Conservation (phyloP, 2,888 invertebrate species). For the Patella depressa region DNA sequence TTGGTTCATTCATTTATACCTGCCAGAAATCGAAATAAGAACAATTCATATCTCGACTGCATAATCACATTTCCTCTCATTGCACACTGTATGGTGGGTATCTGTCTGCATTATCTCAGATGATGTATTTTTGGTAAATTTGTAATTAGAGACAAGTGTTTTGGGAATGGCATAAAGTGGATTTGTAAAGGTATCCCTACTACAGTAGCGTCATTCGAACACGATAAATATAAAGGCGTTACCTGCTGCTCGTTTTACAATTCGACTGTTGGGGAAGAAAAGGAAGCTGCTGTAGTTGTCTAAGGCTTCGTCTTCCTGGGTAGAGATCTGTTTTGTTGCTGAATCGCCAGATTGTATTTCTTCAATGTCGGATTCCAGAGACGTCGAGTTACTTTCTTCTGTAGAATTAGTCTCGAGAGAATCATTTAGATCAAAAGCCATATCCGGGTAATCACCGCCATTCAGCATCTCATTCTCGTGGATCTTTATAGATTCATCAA, state of each 20-base stretch:
- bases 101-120: too few species aligned
- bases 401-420: neutral
- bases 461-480: too few species aligned
- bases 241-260: neutral
- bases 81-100: too few species aligned
- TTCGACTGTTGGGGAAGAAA: neutral
- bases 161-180: too few species aligned
- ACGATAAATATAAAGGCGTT: neutral
- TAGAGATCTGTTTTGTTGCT: neutral
- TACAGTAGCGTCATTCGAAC: too few species aligned
- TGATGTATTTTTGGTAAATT: neutral
- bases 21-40: too few species aligned
- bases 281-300: neutral
- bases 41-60: too few species aligned
- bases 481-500: neutral
- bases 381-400: neutral
- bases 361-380: too few species aligned
- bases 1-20: too few species aligned
- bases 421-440: neutral
- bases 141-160: too few species aligned
- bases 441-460: neutral
- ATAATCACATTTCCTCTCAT: too few species aligned
- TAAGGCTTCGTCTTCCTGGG: neutral
- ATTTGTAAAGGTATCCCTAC: too few species aligned
- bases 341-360: neutral